Base-by-base conservation (phyloP, 2,113 vertebrate species). In the Rhipidura dahli region DNA sequence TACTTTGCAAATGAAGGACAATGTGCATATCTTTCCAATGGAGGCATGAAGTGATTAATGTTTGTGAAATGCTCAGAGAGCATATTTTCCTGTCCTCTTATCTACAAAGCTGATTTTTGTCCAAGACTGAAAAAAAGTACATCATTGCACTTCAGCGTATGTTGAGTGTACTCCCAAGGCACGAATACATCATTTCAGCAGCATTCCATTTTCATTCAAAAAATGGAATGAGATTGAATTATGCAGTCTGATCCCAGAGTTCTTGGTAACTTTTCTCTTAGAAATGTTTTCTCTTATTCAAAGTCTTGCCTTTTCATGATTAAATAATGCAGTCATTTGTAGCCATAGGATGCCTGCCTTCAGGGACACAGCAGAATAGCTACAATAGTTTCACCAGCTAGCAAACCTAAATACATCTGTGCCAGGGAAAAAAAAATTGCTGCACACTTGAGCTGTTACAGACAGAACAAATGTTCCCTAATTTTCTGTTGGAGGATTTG, bases 401-500 rank as follows among this genome's bases (percentile, higher is more conserved):
- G 40, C 73, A 88, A 97, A 90, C 51, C 59, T 84, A 72, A 81
- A 91, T 96, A 88, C 92, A 80, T 92, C 87, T 96, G 71, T 77
- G 87, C 57, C 44, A 66, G 15, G 49, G 44, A 89, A 91, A 95
- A 97, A 97, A 97, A 87, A 77, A 86, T 26, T 61, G 69, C 68
- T 86, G 49, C 47, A 54, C 56, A 76, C 87, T 96, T 94, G 57
- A 97, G 83, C 77, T 94, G 61, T 71, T 70, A 63, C 82, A 95
- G 93, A 94, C 84, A 93, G 95, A 97, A 97, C 97, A 97, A 98
- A 97, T 79, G 92, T 96, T 97, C 93, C 72, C 83, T 98, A 96
- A 97, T 98, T 98, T 97, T 97, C 94, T 97, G 42, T 97, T 97
- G 87, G 91, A 97, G 91, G 72, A 96, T 96, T 97, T 97, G 94